These are phyloP conservation scores for Mechanitis messenoides DNA, from an alignment of 2,888 invertebrate species.

Conservation along the genomic window DNA sequence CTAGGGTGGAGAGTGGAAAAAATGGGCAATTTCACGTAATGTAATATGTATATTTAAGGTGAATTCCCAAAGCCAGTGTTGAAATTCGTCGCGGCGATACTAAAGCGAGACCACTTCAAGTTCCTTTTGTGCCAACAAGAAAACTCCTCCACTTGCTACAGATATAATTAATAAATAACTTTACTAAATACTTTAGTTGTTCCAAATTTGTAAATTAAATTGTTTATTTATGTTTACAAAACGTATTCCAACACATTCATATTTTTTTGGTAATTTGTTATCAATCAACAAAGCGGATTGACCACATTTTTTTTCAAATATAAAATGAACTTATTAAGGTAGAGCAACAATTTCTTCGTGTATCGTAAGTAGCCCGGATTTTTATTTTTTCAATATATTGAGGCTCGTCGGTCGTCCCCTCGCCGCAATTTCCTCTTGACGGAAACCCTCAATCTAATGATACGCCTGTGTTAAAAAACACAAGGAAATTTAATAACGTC, in stretches of 20 bases:
- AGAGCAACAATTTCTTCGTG: constrained; percentile 46
- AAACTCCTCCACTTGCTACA: constrained; percentile 51
- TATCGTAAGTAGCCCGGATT: constrained; percentile 67
- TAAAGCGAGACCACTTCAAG: constrained; percentile 70
- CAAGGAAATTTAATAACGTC: constrained; percentile 77
- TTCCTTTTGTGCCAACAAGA: constrained; percentile 50
- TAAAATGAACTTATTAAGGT: constrained; percentile 26
- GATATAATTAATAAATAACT: constrained; percentile 3
- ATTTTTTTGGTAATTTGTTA: too few species aligned
- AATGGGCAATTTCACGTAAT: constrained; percentile 78
- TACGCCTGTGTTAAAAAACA: constrained; percentile 78
- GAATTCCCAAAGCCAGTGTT: constrained; percentile 60
- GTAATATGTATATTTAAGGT: constrained; percentile 77
- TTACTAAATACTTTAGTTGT: background rate
- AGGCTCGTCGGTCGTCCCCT: constrained; percentile 68
- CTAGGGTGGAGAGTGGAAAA: constrained; percentile 77
- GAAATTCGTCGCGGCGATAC: constrained; percentile 70
- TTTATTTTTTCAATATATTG: constrained; percentile 77
- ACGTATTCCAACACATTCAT: too few species aligned
- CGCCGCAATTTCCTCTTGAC: constrained; percentile 74
- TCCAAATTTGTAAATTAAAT: background rate
- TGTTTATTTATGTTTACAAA: too few species aligned
- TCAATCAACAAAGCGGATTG: background rate
- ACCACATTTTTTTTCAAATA: background rate
- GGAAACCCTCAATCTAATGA: constrained; percentile 78